Evolutionary conservation across 2,888 invertebrate species (phyloP).

Genomic region (Amblyteles armatorius): DNA sequence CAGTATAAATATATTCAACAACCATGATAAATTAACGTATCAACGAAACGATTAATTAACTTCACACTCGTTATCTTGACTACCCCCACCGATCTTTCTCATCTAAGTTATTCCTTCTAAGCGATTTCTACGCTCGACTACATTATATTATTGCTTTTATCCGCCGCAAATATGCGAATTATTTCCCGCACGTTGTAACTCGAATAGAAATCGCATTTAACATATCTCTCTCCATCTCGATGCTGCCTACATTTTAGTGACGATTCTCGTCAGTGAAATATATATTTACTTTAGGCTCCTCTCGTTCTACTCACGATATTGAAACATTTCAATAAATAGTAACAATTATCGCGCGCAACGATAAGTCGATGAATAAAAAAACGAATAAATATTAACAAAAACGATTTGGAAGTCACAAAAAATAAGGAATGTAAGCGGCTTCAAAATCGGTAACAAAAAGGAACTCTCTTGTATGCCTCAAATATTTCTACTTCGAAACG

Average conservation of each 20-base stretch:
- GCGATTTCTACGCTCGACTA: conserved; percentile 60
- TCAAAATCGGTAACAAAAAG: conserved; percentile 16
- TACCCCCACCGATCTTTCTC: background rate
- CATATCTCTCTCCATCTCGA: conserved; percentile 6
- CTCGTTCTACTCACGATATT: background rate
- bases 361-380: conserved; percentile 25
- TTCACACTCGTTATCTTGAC: conserved; percentile 7
- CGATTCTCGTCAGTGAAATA: conserved; percentile 45
- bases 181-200: conserved; percentile 1
- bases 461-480: conserved; percentile 11
- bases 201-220: conserved; percentile 39
- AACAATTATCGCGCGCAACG: conserved; percentile 31
- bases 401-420: background rate
- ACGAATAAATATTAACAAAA: conserved; percentile 38
- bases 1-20: conserved; percentile 36
- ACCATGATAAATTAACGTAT: conserved; percentile 25
- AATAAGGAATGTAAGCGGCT: conserved; percentile 25
- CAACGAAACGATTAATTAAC: conserved; percentile 39
- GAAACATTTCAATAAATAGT: conserved; percentile 36
- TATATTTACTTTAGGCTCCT: conserved; percentile 41
- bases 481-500: conserved; percentile 2
- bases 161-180: conserved; percentile 11
- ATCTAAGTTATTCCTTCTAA: conserved; percentile 39
- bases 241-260: conserved; percentile 51
- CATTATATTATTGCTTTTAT: conserved; percentile 61